Conservation (phyloP, 2,888 invertebrate genomes). For the Stegophylla sp. region DNA sequence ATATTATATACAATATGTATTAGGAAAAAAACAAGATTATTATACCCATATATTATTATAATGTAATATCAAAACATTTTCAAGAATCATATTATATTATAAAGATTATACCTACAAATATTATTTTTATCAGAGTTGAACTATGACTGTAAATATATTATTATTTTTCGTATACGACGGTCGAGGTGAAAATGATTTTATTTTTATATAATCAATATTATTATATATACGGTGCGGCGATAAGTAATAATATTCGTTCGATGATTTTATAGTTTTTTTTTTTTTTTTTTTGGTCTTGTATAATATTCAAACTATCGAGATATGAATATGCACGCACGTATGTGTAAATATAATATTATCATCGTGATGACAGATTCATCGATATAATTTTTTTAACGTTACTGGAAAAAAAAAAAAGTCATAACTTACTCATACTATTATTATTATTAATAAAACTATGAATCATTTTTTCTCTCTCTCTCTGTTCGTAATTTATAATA, state of each 20-base stretch:
- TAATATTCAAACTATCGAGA: constrained; percentile 2
- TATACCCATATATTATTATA: too few relatives aligned
- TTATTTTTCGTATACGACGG: background rate
- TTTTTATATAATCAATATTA: constrained; percentile 15
- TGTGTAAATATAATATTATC: background rate
- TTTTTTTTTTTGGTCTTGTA: background rate
- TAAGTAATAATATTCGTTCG: too few relatives aligned
- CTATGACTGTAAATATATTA: constrained; percentile 2
- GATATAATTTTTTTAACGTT: constrained; percentile 9
- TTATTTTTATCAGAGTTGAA: constrained; percentile 21
- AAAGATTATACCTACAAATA: background rate
- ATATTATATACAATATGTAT: too few relatives aligned
- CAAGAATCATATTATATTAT: too few relatives aligned
- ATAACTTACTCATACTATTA: too few relatives aligned
- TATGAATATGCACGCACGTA: background rate
- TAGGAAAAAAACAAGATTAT: too few relatives aligned
- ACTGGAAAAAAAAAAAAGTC: too few relatives aligned
- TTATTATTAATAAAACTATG: too few relatives aligned
- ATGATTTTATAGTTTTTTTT: background rate
- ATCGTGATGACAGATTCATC: too few relatives aligned
- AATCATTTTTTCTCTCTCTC: too few relatives aligned
- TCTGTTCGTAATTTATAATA: too few relatives aligned
- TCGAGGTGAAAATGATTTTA: constrained; percentile 24
- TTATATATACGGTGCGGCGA: background rate
- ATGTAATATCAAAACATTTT: too few relatives aligned